Base-by-base conservation (phyloP, 2,888 invertebrate species). In the Mechanitis mazaeus region DNA sequence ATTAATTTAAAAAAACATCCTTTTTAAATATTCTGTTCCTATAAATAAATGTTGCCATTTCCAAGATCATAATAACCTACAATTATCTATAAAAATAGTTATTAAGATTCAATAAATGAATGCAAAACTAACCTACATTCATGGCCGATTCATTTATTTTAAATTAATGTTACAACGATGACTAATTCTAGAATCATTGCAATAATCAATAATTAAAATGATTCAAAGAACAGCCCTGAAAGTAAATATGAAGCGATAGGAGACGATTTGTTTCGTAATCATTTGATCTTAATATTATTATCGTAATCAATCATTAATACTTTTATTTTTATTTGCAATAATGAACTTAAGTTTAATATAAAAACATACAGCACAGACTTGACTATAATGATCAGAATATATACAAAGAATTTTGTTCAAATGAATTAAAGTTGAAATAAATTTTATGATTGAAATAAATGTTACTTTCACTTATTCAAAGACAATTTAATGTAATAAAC, bases 191-290 rank as follows among this genome's bases (percentile, higher is more conserved):
- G 35, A 45, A 65, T 58, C 47, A 54, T 53, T 31, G n/a, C 31
- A 45, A 54, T 50, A 63, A 56, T 63, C 38, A 59, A 45, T 54
- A 42, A 54, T 50, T 20, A 45, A 47, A 28, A 55, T 42, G 35
- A 47, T 55, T 45, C 45, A 20, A 20, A 47, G 54, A 55, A 54
- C 60, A 66, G 59, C 61, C 61, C 66, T 66, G 64, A 66, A 60
- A 64, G 58, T 45, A 45, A 54, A 58, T 56, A 58, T 55, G 33
- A 33, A 61, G 47, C 47, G 54, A 45, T 59, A 61, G 57, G 50
- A 61, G 61, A 54, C 58, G 47, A 60, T 55, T 31, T 45, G 53
- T 58, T 65, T 42, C 42, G 58, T 57, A 65, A 57, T 20, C 33
- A 53, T 33, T 64, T 61, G 33, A 38, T 58, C 58, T 58, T 35